Conservation (phyloP, 2,888 invertebrate species). For the Corythucha ciliata region DNA sequence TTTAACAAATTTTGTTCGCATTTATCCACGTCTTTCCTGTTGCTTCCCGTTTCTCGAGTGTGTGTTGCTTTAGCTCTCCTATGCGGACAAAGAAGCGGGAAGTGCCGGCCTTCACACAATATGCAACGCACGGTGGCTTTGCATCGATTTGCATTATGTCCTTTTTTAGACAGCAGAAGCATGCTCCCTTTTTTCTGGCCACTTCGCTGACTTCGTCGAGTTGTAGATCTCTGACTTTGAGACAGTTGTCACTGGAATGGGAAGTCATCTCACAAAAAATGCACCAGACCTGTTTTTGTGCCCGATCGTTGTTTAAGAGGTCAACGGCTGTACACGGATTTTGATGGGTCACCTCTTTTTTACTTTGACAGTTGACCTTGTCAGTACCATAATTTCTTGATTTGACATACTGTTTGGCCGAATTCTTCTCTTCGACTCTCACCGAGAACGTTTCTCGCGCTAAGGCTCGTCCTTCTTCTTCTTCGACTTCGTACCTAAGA, state of each 20-base stretch:
- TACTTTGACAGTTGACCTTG: too few relatives aligned
- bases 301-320: conserved; percentile 23
- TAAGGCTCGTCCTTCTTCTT: conserved; percentile 31
- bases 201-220: conserved; percentile 23
- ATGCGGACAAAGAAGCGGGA: background rate
- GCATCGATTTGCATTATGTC: background rate
- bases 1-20: background rate
- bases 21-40: background rate
- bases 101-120: background rate
- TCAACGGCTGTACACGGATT: conserved; percentile 28
- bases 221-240: conserved; percentile 28
- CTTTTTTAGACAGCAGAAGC: conserved; percentile 30
- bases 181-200: conserved; percentile 17
- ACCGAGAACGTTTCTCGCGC: conserved; percentile 27
- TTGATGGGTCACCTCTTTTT: background rate
- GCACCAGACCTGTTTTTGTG: conserved; percentile 25
- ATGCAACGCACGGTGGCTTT: background rate
- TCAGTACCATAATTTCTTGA: background rate
- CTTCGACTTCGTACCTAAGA: conserved; percentile 33
- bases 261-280: conserved; percentile 33
- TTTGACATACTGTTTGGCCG: background rate
- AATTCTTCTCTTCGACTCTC: background rate
- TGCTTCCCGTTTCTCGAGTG: background rate
- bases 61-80: background rate
- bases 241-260: conserved; percentile 27